Evolutionary conservation across 2,888 invertebrate species (phyloP), one percentile per base, ranked within the genome.

Genomic region (Cryptophagus acutangulus): DNA sequence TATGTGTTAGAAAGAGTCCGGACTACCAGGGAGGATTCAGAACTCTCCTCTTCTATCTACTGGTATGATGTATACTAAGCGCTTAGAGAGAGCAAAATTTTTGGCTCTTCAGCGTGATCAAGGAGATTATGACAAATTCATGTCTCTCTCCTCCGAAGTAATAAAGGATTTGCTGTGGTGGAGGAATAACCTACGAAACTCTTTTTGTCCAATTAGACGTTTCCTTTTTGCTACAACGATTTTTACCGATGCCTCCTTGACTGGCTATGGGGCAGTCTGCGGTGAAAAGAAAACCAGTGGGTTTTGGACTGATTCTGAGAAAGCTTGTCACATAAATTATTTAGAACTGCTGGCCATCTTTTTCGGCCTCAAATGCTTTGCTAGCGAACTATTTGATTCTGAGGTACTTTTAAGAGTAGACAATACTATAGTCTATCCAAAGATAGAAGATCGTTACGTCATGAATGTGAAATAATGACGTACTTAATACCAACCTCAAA

Each of bases 161-260:
- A 31, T 28, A 18, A 2, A 37, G 42, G 24, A 28, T 48, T 13
- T 20, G 16, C 9, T 2, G 2, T 53, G 51, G 49, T 53, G 49
- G 49, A 31, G 18, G 3, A 20, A 30, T 2, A 35, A 39, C 10
- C 36, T 51, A 5, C 3, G 13, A 10, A 12, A 16, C 18, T 17
- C 25, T 30, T 10, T 39, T 48, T 31, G 13, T 13, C 6, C n/a
- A 3, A 26, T 26, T 26, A 26, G 9, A 26, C n/a, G 4, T 3
- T 15, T 33, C 8, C 28, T 36, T 1, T 52, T 45, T 38, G 14
- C 3, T 13, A 13, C 41, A n/a, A 52, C 49, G 43, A 53, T 56
- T 36, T 57, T 48, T 33, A 33, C 54, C 5, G 55, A 57, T 37
- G 49, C 53, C n/a, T 55, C 54, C 10, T 17, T 33, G 3, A 42